A percentile compares a stretch with the other conserved stretches of the same genome.
These are phyloP conservation scores for Orchesella cincta DNA, from an alignment of 1,140 invertebrate genomes.

Conservation along the genomic window DNA sequence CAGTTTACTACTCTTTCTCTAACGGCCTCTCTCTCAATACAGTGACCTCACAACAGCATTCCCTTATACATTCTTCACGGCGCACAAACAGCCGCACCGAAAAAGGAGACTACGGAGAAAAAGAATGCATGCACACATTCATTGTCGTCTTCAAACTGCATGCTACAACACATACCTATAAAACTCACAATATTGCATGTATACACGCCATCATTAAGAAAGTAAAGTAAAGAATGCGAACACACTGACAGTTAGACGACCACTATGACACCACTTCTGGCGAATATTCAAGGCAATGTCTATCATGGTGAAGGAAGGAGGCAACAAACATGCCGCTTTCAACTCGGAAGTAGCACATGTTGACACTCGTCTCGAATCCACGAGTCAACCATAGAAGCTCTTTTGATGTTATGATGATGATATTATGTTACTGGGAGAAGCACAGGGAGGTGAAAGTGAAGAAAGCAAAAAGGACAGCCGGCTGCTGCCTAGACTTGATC, in stretches of 20 bases:
- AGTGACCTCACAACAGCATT: background rate
- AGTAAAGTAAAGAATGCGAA: background rate
- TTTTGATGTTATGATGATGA: too few species aligned
- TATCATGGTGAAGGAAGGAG: background rate
- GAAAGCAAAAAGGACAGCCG: too few species aligned
- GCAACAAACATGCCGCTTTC: too few species aligned
- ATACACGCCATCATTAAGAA: background rate
- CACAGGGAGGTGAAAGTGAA: too few species aligned
- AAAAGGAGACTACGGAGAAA: background rate
- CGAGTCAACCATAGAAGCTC: too few species aligned
- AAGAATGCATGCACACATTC: background rate
- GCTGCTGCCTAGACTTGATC: too few species aligned
- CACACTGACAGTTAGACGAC: background rate
- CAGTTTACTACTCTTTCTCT: background rate
- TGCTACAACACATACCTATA: background rate
- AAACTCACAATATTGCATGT: background rate
- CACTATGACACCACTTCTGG: background rate
- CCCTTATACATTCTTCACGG: background rate
- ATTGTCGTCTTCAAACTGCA: background rate
- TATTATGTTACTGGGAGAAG: too few species aligned
- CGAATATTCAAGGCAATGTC: background rate
- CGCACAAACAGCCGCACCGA: background rate
- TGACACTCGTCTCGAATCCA: too few species aligned
- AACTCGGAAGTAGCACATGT: too few species aligned
- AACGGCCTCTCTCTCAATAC: background rate